Percentiles rank a stretch among this genome's conserved stretches.
Conservation (phyloP, 2,113 vertebrate species). For the Phodopus roborovskii region DNA sequence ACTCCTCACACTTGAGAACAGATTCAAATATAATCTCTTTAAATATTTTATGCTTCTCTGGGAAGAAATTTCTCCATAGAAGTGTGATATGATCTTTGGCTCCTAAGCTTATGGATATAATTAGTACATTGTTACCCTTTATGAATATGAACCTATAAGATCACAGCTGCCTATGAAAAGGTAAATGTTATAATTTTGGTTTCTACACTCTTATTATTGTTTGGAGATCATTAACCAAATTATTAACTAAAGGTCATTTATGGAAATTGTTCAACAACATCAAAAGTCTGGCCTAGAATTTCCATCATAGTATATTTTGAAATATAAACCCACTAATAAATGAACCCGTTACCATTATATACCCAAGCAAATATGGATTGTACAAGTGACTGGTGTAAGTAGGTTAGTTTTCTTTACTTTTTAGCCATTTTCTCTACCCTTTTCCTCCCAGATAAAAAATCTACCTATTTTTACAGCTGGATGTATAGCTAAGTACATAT, state of each 20-base stretch:
- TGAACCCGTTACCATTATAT: background rate
- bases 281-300: conserved; percentile 27
- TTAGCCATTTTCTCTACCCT: background rate
- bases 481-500: background rate
- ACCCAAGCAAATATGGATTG: background rate
- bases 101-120: background rate
- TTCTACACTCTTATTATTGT: background rate
- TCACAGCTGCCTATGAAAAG: background rate
- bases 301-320: conserved; percentile 10
- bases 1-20: background rate
- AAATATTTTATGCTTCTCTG: background rate
- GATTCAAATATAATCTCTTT: conserved; percentile 35
- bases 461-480: background rate
- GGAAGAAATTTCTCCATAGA: background rate
- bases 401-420: background rate
- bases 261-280: background rate
- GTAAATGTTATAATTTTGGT: background rate
- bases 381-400: background rate
- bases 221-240: background rate
- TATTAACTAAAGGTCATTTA: background rate
- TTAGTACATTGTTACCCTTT: background rate
- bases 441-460: background rate
- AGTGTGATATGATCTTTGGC: background rate
- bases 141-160: background rate
- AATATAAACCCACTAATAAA: background rate